Percentiles rank a stretch among this genome's conserved stretches.
phyloP scores from a whole-genome alignment of 1,140 invertebrate species.

The Macrobrachium nipponense region DNA sequence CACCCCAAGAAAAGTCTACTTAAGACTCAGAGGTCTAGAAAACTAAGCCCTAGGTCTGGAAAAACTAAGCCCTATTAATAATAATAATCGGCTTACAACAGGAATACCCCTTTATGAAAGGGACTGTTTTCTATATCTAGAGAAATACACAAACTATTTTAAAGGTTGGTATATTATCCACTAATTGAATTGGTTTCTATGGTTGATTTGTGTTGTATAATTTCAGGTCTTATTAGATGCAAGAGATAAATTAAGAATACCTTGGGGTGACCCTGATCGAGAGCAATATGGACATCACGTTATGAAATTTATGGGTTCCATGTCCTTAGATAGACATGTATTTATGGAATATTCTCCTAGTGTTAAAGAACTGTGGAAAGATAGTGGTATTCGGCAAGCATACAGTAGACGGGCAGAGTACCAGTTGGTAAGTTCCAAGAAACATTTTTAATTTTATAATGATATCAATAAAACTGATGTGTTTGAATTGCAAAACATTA shows the following conservation, averaged over 20 bases:
- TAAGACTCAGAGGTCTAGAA: no score
- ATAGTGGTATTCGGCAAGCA: constrained; percentile 87
- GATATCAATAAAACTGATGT: no score
- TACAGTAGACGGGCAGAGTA: constrained; percentile 94
- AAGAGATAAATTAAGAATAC: constrained; percentile 89
- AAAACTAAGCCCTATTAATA: no score
- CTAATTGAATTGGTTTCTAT: no score
- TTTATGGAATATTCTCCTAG: constrained; percentile 87
- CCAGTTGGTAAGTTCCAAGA: constrained; percentile 85
- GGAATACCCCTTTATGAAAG: no score
- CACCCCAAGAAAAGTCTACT: no score
- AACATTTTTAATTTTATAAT: neutral
- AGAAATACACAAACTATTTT: no score
- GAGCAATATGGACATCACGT: constrained; percentile 77
- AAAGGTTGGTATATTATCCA: no score
- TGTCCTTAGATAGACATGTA: constrained; percentile 79
- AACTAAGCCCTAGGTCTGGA: no score
- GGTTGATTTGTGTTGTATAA: constrained; percentile 68
- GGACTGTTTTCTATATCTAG: no score
- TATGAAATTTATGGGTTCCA: constrained; percentile 76
- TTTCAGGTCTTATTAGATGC: constrained; percentile 92
- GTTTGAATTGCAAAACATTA: neutral
- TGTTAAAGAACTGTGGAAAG: constrained; percentile 87
- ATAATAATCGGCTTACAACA: no score
- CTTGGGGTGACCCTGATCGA: constrained; percentile 88